Conservation (phyloP, 2,797 vertebrate genomes). For the Avahi laniger region DNA sequence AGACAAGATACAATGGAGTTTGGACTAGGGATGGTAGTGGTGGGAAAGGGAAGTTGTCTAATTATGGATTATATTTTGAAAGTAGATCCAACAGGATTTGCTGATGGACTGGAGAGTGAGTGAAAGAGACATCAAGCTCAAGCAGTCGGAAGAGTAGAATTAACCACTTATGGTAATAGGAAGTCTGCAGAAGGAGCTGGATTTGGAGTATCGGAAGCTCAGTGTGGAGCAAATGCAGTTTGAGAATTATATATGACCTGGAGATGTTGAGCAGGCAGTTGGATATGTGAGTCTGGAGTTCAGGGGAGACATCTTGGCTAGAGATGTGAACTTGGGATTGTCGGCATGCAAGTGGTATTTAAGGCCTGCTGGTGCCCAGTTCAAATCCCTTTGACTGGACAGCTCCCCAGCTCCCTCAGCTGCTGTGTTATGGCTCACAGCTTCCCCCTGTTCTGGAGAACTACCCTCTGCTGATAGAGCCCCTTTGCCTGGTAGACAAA, state of each 20-base stretch:
- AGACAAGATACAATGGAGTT: not conserved
- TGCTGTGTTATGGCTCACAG: not conserved
- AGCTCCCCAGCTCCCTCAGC: fast-evolving
- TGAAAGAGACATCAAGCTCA: not conserved
- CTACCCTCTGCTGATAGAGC: not conserved
- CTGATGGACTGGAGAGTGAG: not conserved
- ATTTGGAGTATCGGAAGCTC: not conserved
- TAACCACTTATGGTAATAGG: not conserved
- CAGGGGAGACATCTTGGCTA: not conserved
- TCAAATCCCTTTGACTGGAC: not conserved
- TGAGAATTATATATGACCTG: not conserved
- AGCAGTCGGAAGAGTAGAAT: not conserved
- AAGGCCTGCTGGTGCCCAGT: not conserved
- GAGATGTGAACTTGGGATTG: not conserved
- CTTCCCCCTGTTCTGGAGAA: not conserved
- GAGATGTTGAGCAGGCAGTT: not conserved
- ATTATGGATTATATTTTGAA: not conserved
- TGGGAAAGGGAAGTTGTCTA: not conserved
- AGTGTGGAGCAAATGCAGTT: not conserved
- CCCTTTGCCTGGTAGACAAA: not conserved
- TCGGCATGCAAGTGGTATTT: not conserved
- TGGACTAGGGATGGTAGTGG: not conserved
- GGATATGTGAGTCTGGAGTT: not conserved
- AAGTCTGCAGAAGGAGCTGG: not conserved
- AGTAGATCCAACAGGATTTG: not conserved